Evolutionary conservation across 2,797 vertebrate genomes (phyloP), one percentile per base, ranked within the genome.

Genomic region (Gymnothorax javanicus): DNA sequence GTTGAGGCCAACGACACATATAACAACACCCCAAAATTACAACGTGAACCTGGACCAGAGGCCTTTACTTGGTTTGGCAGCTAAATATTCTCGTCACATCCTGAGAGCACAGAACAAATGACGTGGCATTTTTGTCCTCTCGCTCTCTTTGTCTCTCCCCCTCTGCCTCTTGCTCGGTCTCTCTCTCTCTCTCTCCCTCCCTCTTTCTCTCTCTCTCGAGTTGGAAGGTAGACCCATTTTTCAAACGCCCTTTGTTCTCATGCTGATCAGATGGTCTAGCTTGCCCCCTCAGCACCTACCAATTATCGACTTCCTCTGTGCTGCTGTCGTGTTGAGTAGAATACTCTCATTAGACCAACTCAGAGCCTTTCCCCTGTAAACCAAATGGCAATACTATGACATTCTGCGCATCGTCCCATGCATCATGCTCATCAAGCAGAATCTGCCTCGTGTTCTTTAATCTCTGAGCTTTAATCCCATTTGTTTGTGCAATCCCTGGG

Each of bases 241-340:
- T 67, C n/a, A 23, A 67, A 81, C 52, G 77, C 43, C 77, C 52
- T 81, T 81, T 81, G 77, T 81, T 81, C 43, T 81, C 77, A 54
- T 52, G 17, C 33, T 52, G 52, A 43, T 23, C 43, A n/a, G 77
- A 50, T n/a, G 6, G 7, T 7, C 52, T 73, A 58, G 75, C 56
- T 25, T 7, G 73, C 43, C 85, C 25, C 85, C 71, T 64, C 58
- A 64, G 59, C 77, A 82, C 58, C 67, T 62, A 79, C 73, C 57
- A 86, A 20, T 86, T 43, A 50, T 7, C 57, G 64, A n/a, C 54
- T 43, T 75, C 64, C 43, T 20, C 57, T 79, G 71, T 50, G 33
- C 57, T 23, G 27, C 58, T 85, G 9, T 57, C 25, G 59, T 0
- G 20, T 58, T 33, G 25, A n/a, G 15, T 12, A 50, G 23, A 1